A percentile compares a stretch with the other conserved stretches of the same genome.
These are phyloP conservation scores for Chaunax sp. DNA, from an alignment of 2,797 vertebrate species.

Conservation along the genomic window DNA sequence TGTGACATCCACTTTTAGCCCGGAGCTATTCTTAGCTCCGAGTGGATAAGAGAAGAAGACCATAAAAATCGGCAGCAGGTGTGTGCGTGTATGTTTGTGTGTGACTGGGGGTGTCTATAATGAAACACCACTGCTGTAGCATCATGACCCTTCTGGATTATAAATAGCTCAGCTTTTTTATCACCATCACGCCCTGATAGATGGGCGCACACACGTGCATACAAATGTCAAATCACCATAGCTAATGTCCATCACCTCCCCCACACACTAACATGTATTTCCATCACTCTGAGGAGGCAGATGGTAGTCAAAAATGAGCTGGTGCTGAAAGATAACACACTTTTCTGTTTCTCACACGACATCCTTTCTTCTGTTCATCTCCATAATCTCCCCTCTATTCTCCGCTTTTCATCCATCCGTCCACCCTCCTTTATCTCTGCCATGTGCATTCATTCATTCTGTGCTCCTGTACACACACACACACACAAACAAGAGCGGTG, in stretches of 20 bases:
- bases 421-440: background rate
- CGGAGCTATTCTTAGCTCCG: slow-evolving; percentile 52
- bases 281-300: slow-evolving; percentile 43
- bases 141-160: slow-evolving; percentile 65
- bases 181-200: slow-evolving; percentile 42
- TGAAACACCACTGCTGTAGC: slow-evolving; percentile 54
- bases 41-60: slow-evolving; percentile 45
- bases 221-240: slow-evolving; percentile 57
- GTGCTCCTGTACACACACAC: background rate
- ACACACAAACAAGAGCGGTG: background rate
- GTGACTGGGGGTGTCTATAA: slow-evolving; percentile 44
- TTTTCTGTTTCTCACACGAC: slow-evolving; percentile 18
- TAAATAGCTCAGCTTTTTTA: slow-evolving; percentile 69
- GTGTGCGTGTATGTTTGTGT: slow-evolving; percentile 17
- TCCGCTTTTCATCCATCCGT: background rate
- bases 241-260: slow-evolving; percentile 46
- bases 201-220: slow-evolving; percentile 26
- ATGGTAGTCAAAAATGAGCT: slow-evolving; percentile 51
- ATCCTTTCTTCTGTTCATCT: background rate
- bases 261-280: slow-evolving; percentile 34
- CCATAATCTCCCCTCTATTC: background rate
- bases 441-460: background rate
- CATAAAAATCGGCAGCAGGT: slow-evolving; percentile 39
- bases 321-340: slow-evolving; percentile 48
- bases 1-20: slow-evolving; percentile 41